Percentiles rank a stretch among this genome's conserved stretches.
Evolutionary conservation across 2,113 vertebrate genomes (phyloP).

Genomic region (Glaucidium brasilianum): DNA sequence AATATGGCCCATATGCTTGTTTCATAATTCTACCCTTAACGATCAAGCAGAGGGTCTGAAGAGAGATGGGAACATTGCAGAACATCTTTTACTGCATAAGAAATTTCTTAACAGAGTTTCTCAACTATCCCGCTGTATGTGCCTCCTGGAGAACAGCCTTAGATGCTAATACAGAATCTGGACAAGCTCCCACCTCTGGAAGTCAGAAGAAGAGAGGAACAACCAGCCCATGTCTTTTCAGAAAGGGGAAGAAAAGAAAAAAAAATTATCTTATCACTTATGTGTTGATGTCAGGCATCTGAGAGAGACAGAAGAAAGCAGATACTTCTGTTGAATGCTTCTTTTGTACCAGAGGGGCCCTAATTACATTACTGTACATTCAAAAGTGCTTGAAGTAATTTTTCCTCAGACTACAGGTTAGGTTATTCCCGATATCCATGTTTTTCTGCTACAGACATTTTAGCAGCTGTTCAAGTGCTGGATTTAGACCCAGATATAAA

Average conservation of each 20-base stretch:
- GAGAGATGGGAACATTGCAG: background rate
- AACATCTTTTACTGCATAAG: background rate
- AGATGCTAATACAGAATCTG: background rate
- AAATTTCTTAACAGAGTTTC: background rate
- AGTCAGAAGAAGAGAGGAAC: background rate
- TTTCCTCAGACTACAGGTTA: background rate
- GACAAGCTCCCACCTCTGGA: background rate
- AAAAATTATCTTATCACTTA: background rate
- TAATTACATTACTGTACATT: background rate
- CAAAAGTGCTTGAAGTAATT: background rate
- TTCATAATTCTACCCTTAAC: background rate
- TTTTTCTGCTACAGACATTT: background rate
- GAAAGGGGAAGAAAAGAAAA: background rate
- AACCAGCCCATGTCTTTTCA: background rate
- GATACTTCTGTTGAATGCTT: background rate
- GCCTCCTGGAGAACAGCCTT: background rate
- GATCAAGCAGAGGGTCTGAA: background rate
- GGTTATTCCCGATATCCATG: background rate
- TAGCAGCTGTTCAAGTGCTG: background rate
- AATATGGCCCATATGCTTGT: background rate
- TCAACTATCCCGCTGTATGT: background rate
- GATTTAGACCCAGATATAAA: background rate
- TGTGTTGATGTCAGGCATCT: background rate
- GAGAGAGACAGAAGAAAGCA: background rate
- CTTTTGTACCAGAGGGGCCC: background rate